phyloP scores from a whole-genome alignment of 2,888 invertebrate genomes.

The Cordilura impudica region DNA sequence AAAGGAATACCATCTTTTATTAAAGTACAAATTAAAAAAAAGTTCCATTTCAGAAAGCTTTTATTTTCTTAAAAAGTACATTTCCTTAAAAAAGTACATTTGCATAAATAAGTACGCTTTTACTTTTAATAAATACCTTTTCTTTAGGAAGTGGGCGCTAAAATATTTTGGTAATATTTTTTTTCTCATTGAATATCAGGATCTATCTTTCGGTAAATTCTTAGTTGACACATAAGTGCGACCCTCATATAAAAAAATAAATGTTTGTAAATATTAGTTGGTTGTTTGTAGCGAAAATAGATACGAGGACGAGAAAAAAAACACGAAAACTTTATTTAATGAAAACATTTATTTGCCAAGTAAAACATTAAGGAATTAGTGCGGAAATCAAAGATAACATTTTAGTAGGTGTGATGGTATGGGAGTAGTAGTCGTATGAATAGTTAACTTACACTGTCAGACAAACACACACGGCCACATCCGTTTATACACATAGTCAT shows the following conservation, averaged over 20 bases:
- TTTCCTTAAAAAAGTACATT: too few relatives aligned
- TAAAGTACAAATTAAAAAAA: too few relatives aligned
- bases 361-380: slow-evolving; percentile 64
- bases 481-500: neutral
- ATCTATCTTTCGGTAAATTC: too few relatives aligned
- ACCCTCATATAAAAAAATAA: neutral
- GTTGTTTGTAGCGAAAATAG: slow-evolving; percentile 11
- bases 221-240: neutral
- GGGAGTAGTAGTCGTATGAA: neutral
- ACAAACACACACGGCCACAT: neutral
- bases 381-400: slow-evolving; percentile 65
- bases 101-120: too few relatives aligned
- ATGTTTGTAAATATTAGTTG: slow-evolving; percentile 5
- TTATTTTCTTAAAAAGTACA: too few relatives aligned
- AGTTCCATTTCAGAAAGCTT: too few relatives aligned
- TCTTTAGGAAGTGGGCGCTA: too few relatives aligned
- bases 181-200: too few relatives aligned
- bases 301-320: neutral
- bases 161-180: too few relatives aligned
- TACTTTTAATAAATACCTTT: too few relatives aligned
- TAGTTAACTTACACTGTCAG: neutral
- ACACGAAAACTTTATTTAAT: slow-evolving; percentile 52
- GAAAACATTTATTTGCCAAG: slow-evolving; percentile 63
- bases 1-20: too few relatives aligned
- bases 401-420: slow-evolving; percentile 45